Evolutionary conservation across 2,797 vertebrate species (phyloP).

Genomic region (Poecile montanus): DNA sequence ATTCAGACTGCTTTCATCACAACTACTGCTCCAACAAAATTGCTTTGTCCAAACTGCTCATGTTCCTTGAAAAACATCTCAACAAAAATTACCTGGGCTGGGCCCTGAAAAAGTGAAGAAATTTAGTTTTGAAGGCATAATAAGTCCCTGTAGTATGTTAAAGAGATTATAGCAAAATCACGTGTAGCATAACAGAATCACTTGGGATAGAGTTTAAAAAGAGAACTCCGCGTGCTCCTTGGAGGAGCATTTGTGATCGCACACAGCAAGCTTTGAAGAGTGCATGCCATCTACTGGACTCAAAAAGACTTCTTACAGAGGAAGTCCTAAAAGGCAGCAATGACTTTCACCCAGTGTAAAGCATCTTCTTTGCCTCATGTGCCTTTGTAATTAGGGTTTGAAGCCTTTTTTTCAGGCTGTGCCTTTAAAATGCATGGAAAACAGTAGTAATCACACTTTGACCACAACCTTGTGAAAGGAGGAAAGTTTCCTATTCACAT

Average conservation of each 20-base stretch:
- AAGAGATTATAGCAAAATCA: neutral
- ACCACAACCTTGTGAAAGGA: neutral
- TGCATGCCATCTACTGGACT: slow-evolving; percentile 64
- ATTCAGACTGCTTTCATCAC: neutral
- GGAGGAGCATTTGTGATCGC: neutral
- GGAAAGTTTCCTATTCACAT: neutral
- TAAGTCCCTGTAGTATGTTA: neutral
- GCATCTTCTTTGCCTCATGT: neutral
- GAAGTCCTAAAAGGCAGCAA: neutral
- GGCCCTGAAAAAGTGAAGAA: neutral
- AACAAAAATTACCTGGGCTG: neutral
- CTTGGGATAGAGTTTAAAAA: neutral
- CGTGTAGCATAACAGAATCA: neutral
- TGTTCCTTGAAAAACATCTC: neutral
- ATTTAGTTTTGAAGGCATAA: neutral
- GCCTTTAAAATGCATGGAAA: neutral
- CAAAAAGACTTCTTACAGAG: neutral
- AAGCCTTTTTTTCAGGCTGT: neutral
- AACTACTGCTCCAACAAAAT: neutral
- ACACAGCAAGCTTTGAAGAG: slow-evolving; percentile 17
- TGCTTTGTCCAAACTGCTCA: neutral
- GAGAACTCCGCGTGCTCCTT: neutral
- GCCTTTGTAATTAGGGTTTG: neutral
- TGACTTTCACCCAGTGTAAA: neutral
- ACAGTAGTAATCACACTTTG: neutral